A percentile compares a stretch with the other conserved stretches of the same genome.
Conservation (phyloP, 2,113 vertebrate genomes). For the Petaurus breviceps region DNA sequence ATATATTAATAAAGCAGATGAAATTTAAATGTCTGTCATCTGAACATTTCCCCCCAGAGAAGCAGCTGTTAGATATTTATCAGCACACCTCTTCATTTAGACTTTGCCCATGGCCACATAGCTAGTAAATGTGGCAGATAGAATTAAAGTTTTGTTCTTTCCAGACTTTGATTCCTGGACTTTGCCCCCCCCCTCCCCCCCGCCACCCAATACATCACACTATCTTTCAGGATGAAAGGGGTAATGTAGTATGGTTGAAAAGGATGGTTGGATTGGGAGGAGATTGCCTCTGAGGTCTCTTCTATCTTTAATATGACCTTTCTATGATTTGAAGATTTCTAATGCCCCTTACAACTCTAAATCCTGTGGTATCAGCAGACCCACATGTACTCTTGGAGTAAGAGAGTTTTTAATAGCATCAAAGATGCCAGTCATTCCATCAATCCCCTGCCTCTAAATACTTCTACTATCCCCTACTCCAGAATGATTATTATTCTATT, state of each 20-base stretch:
- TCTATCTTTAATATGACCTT: neutral
- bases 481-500: neutral
- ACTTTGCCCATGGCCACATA: neutral
- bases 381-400: neutral
- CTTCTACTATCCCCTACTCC: neutral
- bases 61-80: neutral
- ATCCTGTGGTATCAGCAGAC: neutral
- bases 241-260: neutral
- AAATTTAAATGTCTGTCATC: neutral
- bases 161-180: neutral
- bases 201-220: neutral
- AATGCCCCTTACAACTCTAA: neutral
- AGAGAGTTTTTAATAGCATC: neutral
- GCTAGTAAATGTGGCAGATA: neutral
- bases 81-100: neutral
- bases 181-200: fast-evolving
- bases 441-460: neutral
- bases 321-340: neutral
- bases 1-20: neutral
- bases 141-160: neutral
- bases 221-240: neutral
- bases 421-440: neutral
- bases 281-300: neutral
- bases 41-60: neutral
- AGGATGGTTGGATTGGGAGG: neutral